Conservation (phyloP, 2,113 vertebrate species). For the Forbesichthys papilliferus region DNA sequence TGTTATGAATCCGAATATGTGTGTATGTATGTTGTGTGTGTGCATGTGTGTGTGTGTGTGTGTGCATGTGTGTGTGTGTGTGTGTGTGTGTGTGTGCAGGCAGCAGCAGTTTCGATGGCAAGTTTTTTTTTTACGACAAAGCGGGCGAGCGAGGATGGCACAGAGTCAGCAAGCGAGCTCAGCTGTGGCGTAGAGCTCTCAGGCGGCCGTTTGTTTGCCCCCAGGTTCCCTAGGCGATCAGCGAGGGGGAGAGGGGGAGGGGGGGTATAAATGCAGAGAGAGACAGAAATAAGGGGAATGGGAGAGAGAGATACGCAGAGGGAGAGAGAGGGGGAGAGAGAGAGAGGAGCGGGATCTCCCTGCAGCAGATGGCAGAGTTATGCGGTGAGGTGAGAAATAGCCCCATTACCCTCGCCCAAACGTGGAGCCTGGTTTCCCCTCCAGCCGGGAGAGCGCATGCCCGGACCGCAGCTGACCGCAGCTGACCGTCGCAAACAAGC, state of each 20-base stretch:
- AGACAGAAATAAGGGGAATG: neutral
- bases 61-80: neutral
- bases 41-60: neutral
- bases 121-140: constrained; percentile 29
- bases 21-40: neutral
- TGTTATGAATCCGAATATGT: neutral
- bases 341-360: constrained; percentile 47
- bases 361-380: constrained; percentile 77
- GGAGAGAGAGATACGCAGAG: constrained; percentile 6
- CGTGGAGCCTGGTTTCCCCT: constrained; percentile 70
- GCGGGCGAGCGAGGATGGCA: constrained; percentile 8
- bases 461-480: constrained; percentile 44
- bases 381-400: constrained; percentile 74
- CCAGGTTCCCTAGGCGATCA: constrained; percentile 47
- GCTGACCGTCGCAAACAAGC: neutral
- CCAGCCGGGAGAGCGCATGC: constrained; percentile 66
- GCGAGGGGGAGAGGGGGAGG: constrained; percentile 32
- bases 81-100: neutral
- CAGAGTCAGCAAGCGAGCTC: constrained; percentile 41
- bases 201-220: constrained; percentile 57
- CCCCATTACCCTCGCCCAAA: constrained; percentile 70
- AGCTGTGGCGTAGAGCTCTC: constrained; percentile 61
- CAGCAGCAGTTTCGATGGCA: neutral
- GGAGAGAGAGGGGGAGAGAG: constrained; percentile 6
- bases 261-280: neutral